Base-by-base conservation (phyloP, 2,113 vertebrate species). In the Xenopus borealis region DNA sequence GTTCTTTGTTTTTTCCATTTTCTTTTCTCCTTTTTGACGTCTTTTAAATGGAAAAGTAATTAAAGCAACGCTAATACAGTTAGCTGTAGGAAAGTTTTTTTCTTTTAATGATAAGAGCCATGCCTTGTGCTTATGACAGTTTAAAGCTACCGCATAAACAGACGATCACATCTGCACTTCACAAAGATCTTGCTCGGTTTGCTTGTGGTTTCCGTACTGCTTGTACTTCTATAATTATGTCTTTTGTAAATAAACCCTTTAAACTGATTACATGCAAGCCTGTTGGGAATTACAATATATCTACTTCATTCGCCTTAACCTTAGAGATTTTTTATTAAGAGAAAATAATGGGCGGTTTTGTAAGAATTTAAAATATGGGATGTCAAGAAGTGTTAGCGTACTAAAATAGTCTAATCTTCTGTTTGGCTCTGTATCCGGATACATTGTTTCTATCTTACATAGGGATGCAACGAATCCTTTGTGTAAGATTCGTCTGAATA, bases 161-260 rank as follows among this genome's bases (percentile, higher is more conserved):
- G 12, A 23, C 19, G 12, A 13, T 30, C 14, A 5, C 66, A 75
- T 12, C 1, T 66, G 78, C 0, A 0, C 75, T 68, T 76, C 78
- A 82, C 75, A 83, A 79, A 79, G 80, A 66, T 75, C 65, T 40
- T 76, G 33, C 33, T 40, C 33, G 5, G 33, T 9, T 40, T 40
- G 2, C 33, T 40, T 66, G 64, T 78, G 67, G 12, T 46, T 75
- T 75, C 79, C 63, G 47, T 81, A 74, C 81, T 78, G 78, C 78
- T 81, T 81, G 75, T 78, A 81, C 80, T 83, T 85, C 71, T 81
- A 79, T 84, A 81, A 80, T 83, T 74, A 71, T 85, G 82, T 82
- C 82, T 84, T 84, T 75, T 79, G 78, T 83, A 87, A 86, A 85
- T 83, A 86, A 86, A 83, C 78, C 82, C 72, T 71, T 66, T 66